Evolutionary conservation across 2,113 vertebrate species (phyloP).

Genomic region (Halcyon malimbica): DNA sequence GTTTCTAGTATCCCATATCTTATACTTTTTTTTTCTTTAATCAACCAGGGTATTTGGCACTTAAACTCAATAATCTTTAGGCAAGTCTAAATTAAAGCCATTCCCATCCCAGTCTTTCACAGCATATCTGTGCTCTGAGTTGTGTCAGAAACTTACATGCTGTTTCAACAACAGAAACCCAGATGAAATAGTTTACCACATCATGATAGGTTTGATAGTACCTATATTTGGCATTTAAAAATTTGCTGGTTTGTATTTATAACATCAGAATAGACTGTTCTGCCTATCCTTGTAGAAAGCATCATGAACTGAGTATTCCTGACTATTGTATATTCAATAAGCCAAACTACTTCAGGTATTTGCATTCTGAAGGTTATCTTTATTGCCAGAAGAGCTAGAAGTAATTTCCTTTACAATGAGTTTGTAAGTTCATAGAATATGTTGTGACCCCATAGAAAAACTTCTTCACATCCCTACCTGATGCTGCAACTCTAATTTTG

Average conservation of each 20-base stretch:
- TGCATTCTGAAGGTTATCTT: conserved; percentile 47
- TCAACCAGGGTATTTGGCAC: neutral
- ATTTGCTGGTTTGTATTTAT: neutral
- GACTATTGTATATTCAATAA: neutral
- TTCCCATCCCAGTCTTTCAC: neutral
- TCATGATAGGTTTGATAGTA: neutral
- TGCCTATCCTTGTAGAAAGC: neutral
- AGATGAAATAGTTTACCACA: neutral
- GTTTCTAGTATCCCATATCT: neutral
- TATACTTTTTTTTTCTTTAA: neutral
- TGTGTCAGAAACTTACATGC: neutral
- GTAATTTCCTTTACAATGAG: conserved; percentile 36
- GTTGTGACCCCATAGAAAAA: conserved; percentile 24
- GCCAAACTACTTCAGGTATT: neutral
- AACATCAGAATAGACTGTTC: neutral
- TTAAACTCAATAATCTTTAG: neutral
- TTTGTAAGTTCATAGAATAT: neutral
- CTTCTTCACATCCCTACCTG: neutral
- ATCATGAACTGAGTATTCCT: neutral
- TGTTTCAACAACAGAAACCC: neutral
- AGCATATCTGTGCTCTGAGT: neutral
- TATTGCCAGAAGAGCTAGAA: conserved; percentile 17
- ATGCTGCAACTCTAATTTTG: conserved; percentile 2
- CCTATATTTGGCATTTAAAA: neutral
- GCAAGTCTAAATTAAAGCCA: neutral